Base-by-base conservation (phyloP, 2,113 vertebrate species). In the Toxotes jaculatrix region DNA sequence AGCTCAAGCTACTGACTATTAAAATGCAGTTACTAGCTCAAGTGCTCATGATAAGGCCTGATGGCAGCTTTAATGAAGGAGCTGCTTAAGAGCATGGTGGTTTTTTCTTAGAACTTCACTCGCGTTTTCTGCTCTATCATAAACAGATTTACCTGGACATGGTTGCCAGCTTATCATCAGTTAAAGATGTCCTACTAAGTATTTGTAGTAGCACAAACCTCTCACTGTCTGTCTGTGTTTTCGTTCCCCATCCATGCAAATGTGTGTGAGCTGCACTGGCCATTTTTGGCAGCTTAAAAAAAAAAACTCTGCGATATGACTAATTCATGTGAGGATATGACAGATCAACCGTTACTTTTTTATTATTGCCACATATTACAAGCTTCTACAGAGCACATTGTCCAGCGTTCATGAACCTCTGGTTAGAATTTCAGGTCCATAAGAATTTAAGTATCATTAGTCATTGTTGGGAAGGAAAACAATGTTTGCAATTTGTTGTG, bases 11-110 rank as follows among this genome's bases (percentile, higher is more conserved):
- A 27, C 43, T 74, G 56, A 88, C 56, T 73, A 78, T 84, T 89
- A 89, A 89, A 88, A 88, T 80, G 83, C 68, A 71, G 53, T 89
- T 84, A 76, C 43, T 21, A 14, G 72, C 68, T 74, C 53, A 88
- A 78, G 84, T 64, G 75, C 72, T 72, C 45, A 73, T 77, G 81
- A 84, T 80, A 5, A 55, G 40, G 40, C 59, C 64, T 81, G 40
- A 70, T 87, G 74, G 62, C 56, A 53, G 63, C 42, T 70, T 72
- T 74, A 72, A 82, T 85, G 70, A 87, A 76, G 56, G 70, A 68
- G 73, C 71, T 77, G 75, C 79, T 61, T 49, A 61, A 80, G 34
- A 72, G 47, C 14, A 27, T 56, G 49, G 14, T 59, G 8, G 1
- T 60, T 40, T 68, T 62, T 69, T 51, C 5, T 57, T 3, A 43